These are phyloP conservation scores for Lepidocyrtinus sp. DNA, from an alignment of 2,888 invertebrate genomes.

Conservation along the genomic window DNA sequence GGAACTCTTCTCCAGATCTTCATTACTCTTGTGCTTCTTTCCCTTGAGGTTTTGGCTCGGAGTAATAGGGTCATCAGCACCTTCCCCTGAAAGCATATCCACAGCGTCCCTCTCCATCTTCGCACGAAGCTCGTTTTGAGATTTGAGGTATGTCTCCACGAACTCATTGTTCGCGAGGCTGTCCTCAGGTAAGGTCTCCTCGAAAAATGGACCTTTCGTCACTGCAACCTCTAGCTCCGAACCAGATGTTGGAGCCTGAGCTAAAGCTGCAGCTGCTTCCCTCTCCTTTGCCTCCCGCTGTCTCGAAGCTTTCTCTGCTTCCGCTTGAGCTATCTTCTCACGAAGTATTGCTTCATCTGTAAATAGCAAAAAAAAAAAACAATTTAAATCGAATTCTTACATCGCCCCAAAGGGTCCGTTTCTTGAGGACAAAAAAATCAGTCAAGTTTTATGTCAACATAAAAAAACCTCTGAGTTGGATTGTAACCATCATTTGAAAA, in stretches of 20 bases:
- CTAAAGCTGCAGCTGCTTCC: not conserved
- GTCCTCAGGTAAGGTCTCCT: constrained; percentile 27
- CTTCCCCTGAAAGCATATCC: constrained; percentile 35
- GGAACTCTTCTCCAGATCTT: constrained; percentile 66
- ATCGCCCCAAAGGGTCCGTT: too few species aligned
- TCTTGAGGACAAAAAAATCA: too few species aligned
- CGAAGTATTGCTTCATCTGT: constrained; percentile 44
- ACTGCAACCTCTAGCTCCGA: constrained; percentile 25
- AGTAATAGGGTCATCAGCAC: constrained; percentile 29
- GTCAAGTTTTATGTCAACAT: constrained; percentile 28
- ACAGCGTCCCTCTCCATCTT: constrained; percentile 60
- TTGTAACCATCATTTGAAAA: constrained; percentile 29
- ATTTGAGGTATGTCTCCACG: constrained; percentile 61
- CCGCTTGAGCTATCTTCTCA: constrained; percentile 56
- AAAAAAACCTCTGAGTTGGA: constrained; percentile 32
- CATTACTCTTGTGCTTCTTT: constrained; percentile 39
- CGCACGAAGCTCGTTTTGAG: constrained; percentile 60
- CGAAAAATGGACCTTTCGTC: not conserved
- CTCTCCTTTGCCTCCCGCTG: constrained; percentile 21
- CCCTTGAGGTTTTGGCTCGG: constrained; percentile 38
- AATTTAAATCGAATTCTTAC: not conserved
- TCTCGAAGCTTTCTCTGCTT: constrained; percentile 51
- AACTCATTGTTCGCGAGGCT: constrained; percentile 53
- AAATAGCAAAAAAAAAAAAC: not conserved
- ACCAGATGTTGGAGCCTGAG: not conserved